Evolutionary conservation across 2,888 invertebrate genomes (phyloP).

Genomic region (Holacanthella duospinosa): DNA sequence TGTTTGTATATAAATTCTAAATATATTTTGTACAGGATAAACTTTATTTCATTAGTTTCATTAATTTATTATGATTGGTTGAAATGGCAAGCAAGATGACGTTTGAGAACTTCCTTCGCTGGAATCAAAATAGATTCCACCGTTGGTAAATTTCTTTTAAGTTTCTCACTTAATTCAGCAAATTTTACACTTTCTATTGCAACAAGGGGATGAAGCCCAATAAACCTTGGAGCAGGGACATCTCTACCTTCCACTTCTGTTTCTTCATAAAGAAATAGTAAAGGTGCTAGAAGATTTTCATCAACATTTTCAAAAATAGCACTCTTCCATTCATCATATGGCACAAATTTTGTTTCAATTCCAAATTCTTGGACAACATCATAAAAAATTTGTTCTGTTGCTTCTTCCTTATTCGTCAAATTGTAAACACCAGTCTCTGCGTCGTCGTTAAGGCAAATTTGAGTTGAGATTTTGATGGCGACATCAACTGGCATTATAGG

Average conservation of each 20-base stretch:
- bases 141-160: not conserved
- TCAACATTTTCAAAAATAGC: not conserved
- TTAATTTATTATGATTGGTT: too few species aligned
- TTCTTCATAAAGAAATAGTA: not conserved
- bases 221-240: not conserved
- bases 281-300: not conserved
- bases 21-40: too few species aligned
- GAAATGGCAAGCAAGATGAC: not conserved
- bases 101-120: not conserved
- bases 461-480: not conserved
- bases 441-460: not conserved
- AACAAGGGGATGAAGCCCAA: not conserved
- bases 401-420: not conserved
- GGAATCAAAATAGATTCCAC: not conserved
- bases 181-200: not conserved
- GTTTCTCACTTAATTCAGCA: not conserved
- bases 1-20: too few species aligned
- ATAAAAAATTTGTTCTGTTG: not conserved
- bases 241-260: not conserved
- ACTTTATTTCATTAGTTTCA: too few species aligned
- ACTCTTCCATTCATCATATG: not conserved
- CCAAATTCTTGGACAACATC: not conserved
- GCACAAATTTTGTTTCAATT: not conserved
- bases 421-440: not conserved
- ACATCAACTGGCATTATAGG: not conserved